phyloP scores from a whole-genome alignment of 2,797 vertebrate species.

The Aselliscus stoliczkanus region DNA sequence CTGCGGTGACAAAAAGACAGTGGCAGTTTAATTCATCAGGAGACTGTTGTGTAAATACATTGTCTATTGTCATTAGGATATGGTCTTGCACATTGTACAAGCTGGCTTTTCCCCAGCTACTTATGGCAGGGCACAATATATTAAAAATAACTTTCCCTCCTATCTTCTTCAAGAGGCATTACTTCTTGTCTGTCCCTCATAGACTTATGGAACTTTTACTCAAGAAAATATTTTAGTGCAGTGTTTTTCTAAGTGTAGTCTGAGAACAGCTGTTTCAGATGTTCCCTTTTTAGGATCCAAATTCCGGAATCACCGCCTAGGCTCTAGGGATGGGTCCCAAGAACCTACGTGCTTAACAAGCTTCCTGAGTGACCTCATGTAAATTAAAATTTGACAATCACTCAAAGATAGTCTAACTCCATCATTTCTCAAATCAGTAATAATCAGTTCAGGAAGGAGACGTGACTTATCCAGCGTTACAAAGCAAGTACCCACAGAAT shows the following conservation, averaged over 20 bases:
- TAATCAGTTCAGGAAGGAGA: background rate
- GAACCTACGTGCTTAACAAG: background rate
- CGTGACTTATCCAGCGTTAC: background rate
- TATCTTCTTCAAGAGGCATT: background rate
- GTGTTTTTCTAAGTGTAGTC: background rate
- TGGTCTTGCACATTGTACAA: background rate
- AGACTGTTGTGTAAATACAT: slow-evolving; percentile 1
- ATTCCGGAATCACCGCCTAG: background rate
- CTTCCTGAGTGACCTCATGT: background rate
- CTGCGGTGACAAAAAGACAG: background rate
- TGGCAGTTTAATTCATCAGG: background rate
- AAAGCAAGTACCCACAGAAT: background rate
- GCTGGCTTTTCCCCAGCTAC: background rate
- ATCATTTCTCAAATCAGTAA: background rate
- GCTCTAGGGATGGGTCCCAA: background rate
- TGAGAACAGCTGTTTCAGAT: background rate
- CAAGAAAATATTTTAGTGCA: background rate
- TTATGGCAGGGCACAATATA: slow-evolving; percentile 7
- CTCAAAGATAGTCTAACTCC: background rate
- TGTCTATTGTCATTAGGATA: background rate
- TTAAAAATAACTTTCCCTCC: background rate
- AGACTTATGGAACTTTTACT: slow-evolving; percentile 2
- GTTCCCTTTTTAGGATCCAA: background rate
- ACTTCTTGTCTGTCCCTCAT: background rate
- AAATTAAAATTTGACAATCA: background rate